Evolutionary conservation across 2,888 invertebrate species (phyloP).

Genomic region (Idaea straminata): DNA sequence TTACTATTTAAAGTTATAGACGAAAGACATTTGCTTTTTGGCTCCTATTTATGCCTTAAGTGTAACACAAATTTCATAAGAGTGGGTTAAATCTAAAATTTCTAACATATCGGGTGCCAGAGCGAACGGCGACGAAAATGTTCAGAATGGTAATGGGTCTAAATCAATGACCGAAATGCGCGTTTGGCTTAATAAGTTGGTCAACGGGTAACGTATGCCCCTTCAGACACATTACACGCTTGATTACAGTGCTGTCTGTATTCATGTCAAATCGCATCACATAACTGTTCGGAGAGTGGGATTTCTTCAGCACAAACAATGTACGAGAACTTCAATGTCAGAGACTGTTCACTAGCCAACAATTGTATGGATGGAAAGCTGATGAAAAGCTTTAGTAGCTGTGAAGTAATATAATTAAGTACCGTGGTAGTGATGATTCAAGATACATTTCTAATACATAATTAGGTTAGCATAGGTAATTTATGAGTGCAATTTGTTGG

Average conservation of each 20-base stretch:
- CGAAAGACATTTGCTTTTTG: too few species aligned
- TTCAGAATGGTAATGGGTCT: conserved; percentile 63
- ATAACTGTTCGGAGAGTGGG: conserved; percentile 21
- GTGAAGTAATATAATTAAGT: background rate
- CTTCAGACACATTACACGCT: conserved; percentile 36
- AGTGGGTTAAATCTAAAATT: conserved; percentile 46
- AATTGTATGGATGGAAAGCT: background rate
- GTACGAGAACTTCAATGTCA: background rate
- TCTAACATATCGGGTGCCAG: background rate
- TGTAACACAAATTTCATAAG: conserved; percentile 36
- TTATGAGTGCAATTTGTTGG: conserved; percentile 45
- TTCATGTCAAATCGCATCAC: conserved; percentile 35
- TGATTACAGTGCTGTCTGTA: conserved; percentile 51
- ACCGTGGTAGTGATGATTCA: background rate
- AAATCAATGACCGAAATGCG: conserved; percentile 54
- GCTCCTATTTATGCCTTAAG: background rate
- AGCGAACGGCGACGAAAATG: conserved; percentile 38
- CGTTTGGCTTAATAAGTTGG: conserved; percentile 62
- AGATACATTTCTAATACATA: conserved; percentile 26
- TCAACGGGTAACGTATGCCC: conserved; percentile 55
- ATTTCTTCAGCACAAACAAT: background rate
- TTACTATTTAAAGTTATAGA: too few species aligned
- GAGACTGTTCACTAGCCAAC: background rate
- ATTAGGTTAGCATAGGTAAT: conserved; percentile 41
- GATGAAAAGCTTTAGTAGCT: background rate